These are phyloP conservation scores for Noctilio leporinus DNA, from an alignment of 2,113 vertebrate species.

Conservation along the genomic window DNA sequence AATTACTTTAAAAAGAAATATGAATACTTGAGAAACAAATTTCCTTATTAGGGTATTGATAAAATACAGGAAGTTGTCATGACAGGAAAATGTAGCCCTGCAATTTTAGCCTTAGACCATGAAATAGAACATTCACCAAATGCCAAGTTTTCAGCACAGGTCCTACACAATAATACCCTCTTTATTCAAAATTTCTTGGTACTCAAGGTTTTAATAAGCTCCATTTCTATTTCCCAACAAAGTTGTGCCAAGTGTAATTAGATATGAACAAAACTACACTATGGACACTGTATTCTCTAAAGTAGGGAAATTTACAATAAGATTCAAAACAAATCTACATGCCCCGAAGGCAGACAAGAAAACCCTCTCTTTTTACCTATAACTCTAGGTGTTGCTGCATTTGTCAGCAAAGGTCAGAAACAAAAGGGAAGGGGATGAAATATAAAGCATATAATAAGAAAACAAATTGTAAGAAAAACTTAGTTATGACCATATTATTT, in stretches of 20 bases:
- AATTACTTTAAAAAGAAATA: conserved; percentile 58
- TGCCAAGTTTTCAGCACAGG: conserved; percentile 68
- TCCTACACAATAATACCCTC: conserved; percentile 67
- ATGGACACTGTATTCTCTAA: not conserved
- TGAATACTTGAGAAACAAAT: conserved; percentile 64
- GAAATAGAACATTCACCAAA: conserved; percentile 75
- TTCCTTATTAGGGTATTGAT: conserved; percentile 67
- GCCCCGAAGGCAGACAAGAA: not conserved
- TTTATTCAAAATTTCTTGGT: conserved; percentile 67
- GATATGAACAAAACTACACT: conserved; percentile 55
- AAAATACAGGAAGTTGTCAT: conserved; percentile 71
- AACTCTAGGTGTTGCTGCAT: conserved; percentile 17
- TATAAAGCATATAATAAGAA: not conserved
- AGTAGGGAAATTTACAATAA: conserved; percentile 29
- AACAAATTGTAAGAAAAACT: conserved; percentile 44
- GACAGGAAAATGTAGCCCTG: conserved; percentile 64
- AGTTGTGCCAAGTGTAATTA: conserved; percentile 37
- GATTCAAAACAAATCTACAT: not conserved
- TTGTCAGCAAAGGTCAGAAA: conserved; percentile 9
- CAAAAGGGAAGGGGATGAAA: conserved; percentile 9
- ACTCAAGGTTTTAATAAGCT: conserved; percentile 52
- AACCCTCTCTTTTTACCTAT: conserved; percentile 18
- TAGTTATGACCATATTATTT: conserved; percentile 33
- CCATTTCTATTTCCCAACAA: conserved; percentile 35
- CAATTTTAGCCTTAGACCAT: conserved; percentile 75